Percentiles rank a stretch among this genome's conserved stretches.
Evolutionary conservation across 2,113 vertebrate genomes (phyloP).

Genomic region (Entelurus aequoreus): DNA sequence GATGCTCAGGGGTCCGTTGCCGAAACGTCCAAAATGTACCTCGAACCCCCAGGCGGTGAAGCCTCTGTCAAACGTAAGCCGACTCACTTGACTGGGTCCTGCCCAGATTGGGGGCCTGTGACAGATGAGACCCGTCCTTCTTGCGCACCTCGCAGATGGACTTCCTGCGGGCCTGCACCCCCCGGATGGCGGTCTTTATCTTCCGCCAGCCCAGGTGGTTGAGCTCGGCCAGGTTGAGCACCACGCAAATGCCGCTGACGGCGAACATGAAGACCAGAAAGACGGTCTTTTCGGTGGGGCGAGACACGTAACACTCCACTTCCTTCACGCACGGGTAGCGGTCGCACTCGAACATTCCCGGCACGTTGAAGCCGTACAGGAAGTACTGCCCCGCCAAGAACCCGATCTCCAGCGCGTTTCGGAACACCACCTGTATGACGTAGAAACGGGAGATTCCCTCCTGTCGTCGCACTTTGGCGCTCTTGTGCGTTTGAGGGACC

Average conservation of each 20-base stretch:
- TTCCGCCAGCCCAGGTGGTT: conserved; percentile 91
- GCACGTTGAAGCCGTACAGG: conserved; percentile 83
- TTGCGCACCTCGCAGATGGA: conserved; percentile 76
- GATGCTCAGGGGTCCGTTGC: conserved; percentile 39
- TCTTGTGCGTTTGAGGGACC: conserved; percentile 61
- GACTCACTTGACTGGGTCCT: conserved; percentile 86
- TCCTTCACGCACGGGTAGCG: conserved; percentile 86
- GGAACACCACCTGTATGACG: conserved; percentile 87
- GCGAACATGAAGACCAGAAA: conserved; percentile 90
- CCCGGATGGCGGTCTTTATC: conserved; percentile 78
- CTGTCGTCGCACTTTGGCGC: conserved; percentile 68
- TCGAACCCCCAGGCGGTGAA: conserved; percentile 59
- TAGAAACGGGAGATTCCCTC: conserved; percentile 86
- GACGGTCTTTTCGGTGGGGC: conserved; percentile 85
- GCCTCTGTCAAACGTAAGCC: conserved; percentile 80
- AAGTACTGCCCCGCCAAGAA: conserved; percentile 86
- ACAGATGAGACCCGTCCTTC: conserved; percentile 76
- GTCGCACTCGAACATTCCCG: conserved; percentile 83
- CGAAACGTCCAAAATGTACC: conserved; percentile 50
- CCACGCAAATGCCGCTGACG: conserved; percentile 83
- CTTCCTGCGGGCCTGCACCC: conserved; percentile 77
- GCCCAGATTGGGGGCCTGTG: conserved; percentile 74
- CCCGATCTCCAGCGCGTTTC: conserved; percentile 82
- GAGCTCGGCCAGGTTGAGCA: conserved; percentile 87
- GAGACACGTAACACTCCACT: conserved; percentile 87